Evolutionary conservation across 2,113 vertebrate species (phyloP), one percentile per base, ranked within the genome.

Genomic region (Gallinago jamesoni): DNA sequence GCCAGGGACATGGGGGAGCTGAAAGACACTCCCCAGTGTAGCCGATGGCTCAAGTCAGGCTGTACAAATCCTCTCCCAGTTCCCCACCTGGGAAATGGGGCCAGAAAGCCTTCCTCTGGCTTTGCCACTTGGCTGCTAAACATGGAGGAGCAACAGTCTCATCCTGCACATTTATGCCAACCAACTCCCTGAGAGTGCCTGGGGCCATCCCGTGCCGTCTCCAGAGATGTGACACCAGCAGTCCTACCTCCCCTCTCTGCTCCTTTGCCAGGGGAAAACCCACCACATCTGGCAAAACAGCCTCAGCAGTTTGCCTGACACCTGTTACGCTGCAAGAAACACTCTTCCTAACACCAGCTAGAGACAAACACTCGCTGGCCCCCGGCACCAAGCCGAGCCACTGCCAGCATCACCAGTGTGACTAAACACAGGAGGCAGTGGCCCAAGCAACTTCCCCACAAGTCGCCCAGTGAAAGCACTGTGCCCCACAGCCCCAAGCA

Each of bases 321-420:
- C 97, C 97, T 97, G 97, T 97, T 97, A 96, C 81, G 8, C 91
- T 57, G 96, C 76, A 77, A 85, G 93, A 87, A 95, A 96, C 69
- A 74, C 75, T 84, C 67, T 94, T 94, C 96, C 82, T 22, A 88
- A 81, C 64, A 43, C 80, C 83, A 93, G 75, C 45, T 63, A 12
- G 72, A 95, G 92, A 95, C 83, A 89, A 96, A 95, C 96, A 66
- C 85, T 88, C 87, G 7, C 87, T 7, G 12, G 84, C 57, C 66
- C 50, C 47, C 8, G 22, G 83, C 96, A 76, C 30, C 1, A 43
- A 92, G 93, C 87, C 9, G 28, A 72, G 91, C 57, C 11, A 53
- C 80, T 85, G 20, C 94, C 80, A 75, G 89, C 81, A 35, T 56
- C 14, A 3, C 25, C 0, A 5, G 43, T 18, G 0, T 23, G 22